phyloP scores from a whole-genome alignment of 2,797 vertebrate species.

The Typhlichthys subterraneus region DNA sequence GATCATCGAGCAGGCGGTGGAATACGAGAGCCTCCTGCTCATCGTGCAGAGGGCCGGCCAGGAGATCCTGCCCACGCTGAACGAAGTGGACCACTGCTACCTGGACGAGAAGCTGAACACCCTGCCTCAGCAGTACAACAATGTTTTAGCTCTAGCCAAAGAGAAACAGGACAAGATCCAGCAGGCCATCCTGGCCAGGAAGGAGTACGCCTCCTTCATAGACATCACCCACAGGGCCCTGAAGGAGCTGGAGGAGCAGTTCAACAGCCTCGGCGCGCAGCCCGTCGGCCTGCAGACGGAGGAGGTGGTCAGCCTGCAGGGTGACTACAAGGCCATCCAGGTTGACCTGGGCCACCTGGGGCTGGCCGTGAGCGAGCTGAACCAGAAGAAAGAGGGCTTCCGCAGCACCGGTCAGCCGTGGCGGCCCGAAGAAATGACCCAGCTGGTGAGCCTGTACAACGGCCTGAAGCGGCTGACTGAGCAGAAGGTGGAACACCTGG shows the following conservation, averaged over 20 bases:
- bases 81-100: conserved; percentile 92
- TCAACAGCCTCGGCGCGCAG: conserved; percentile 78
- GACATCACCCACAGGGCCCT: conserved; percentile 88
- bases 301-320: conserved; percentile 81
- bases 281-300: conserved; percentile 76
- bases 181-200: conserved; percentile 86
- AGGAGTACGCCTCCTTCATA: conserved; percentile 89
- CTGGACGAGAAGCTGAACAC: conserved; percentile 90
- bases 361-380: conserved; percentile 88
- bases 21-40: conserved; percentile 92
- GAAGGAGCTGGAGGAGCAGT: conserved; percentile 88
- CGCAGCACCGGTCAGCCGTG: conserved; percentile 94
- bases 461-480: conserved; percentile 86
- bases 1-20: conserved; percentile 90
- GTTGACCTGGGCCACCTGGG: conserved; percentile 80
- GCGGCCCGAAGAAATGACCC: conserved; percentile 89
- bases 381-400: conserved; percentile 95
- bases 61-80: conserved; percentile 89
- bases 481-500: conserved; percentile 84
- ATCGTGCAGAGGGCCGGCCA: conserved; percentile 90
- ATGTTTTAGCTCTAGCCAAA: conserved; percentile 86
- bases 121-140: conserved; percentile 91
- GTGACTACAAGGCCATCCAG: conserved; percentile 82
- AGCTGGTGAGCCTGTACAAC: conserved; percentile 83
- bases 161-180: conserved; percentile 92